Conservation (phyloP, 1,140 invertebrate species). For the Vanessa atalanta region DNA sequence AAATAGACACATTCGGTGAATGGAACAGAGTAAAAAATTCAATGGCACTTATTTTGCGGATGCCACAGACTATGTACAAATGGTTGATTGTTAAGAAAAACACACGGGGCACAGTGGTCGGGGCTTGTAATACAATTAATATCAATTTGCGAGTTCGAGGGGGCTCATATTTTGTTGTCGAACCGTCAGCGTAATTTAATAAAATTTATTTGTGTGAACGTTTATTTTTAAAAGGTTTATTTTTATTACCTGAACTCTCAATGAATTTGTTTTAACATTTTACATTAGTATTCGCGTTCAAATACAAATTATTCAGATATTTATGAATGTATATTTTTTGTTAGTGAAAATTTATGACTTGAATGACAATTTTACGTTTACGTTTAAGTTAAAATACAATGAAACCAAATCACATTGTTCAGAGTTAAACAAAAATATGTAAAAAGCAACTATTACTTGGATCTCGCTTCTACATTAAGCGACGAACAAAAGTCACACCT, state of each 20-base stretch:
- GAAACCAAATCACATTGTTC: too few species aligned
- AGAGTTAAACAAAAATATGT: neutral
- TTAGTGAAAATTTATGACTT: too few species aligned
- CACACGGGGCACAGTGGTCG: conserved; percentile 66
- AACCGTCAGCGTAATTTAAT: conserved; percentile 49
- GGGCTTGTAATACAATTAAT: conserved; percentile 77
- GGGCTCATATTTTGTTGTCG: conserved; percentile 52
- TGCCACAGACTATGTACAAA: conserved; percentile 39
- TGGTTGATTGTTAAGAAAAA: conserved; percentile 76
- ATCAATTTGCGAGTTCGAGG: conserved; percentile 70
- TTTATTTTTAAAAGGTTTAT: conserved; percentile 36
- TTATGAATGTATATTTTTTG: too few species aligned
- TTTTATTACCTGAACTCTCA: conserved; percentile 5
- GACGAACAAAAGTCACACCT: conserved; percentile 11
- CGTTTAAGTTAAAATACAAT: neutral
- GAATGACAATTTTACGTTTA: too few species aligned
- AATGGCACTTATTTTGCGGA: conserved; percentile 22
- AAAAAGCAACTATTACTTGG: neutral
- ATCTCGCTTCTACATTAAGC: neutral
- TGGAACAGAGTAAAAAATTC: conserved; percentile 39
- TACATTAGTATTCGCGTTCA: neutral
- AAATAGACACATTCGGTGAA: conserved; percentile 31
- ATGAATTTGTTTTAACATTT: neutral
- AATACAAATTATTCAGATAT: neutral
- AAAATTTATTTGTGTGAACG: conserved; percentile 42